Conservation (phyloP, 2,797 vertebrate species). For the Chloroceryle amazona region DNA sequence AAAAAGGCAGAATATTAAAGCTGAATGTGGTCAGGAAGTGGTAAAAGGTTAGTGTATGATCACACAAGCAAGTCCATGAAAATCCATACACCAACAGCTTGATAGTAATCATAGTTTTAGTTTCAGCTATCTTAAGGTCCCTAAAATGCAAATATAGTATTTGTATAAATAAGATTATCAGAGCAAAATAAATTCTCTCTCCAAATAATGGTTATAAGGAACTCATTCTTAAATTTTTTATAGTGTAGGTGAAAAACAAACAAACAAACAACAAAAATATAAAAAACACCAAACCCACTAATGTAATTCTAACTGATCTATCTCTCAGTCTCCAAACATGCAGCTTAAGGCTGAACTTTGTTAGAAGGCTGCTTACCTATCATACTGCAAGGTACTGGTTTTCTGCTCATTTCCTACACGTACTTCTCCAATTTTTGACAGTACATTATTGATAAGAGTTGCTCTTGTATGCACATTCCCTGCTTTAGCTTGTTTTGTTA, state of each 20-base stretch:
- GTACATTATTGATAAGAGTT: constrained; percentile 89
- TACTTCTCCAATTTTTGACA: constrained; percentile 93
- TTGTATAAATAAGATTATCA: not conserved
- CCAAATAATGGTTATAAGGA: rapidly evolving
- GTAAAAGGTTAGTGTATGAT: too few relatives aligned
- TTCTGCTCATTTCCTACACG: constrained; percentile 85
- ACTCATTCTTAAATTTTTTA: too few relatives aligned
- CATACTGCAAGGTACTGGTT: constrained; percentile 71
- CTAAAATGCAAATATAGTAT: not conserved
- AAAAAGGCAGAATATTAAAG: too few relatives aligned
- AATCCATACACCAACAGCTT: too few relatives aligned
- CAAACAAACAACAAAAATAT: too few relatives aligned
- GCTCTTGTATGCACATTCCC: constrained; percentile 90
- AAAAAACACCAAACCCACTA: not conserved
- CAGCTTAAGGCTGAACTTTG: not conserved
- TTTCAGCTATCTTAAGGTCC: not conserved
- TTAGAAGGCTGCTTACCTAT: constrained; percentile 78
- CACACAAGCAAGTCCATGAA: too few relatives aligned
- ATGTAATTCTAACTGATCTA: rapidly evolving
- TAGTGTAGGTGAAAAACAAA: rapidly evolving
- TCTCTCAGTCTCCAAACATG: rapidly evolving
- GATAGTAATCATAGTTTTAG: too few relatives aligned
- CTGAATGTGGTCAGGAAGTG: too few relatives aligned
- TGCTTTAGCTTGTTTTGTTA: constrained; percentile 83
- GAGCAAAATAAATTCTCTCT: not conserved